Evolutionary conservation across 2,888 invertebrate genomes (phyloP).

Genomic region (Acholoe squamosa): DNA sequence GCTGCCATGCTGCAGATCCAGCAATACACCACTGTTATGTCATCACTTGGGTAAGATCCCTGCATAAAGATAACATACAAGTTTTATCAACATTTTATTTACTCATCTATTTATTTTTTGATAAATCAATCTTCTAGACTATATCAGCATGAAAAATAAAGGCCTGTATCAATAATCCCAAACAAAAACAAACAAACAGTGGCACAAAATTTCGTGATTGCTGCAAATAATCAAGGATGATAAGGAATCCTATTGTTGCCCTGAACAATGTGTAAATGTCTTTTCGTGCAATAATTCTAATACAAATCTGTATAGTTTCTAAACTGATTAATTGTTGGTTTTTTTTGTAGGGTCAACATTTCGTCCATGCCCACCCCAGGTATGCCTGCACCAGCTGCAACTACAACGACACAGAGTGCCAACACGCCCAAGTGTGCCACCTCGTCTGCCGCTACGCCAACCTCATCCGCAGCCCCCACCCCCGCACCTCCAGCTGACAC

Average conservation of each 20-base stretch:
- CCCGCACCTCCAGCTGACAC: background rate
- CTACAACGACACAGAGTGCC: slow-evolving; percentile 48
- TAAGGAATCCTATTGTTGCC: no score
- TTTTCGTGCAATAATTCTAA: no score
- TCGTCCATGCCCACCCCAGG: background rate
- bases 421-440: slow-evolving; percentile 41
- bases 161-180: no score
- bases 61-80: background rate
- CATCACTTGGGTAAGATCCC: slow-evolving; percentile 37
- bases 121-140: no score
- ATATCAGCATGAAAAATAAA: no score
- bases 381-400: slow-evolving; percentile 11
- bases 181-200: no score
- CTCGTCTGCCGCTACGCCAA: background rate
- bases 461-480: background rate
- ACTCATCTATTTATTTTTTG: no score
- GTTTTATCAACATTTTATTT: background rate
- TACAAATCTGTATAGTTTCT: background rate
- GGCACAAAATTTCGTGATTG: no score
- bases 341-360: slow-evolving; percentile 10
- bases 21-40: slow-evolving; percentile 88
- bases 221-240: no score
- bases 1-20: slow-evolving; percentile 97
- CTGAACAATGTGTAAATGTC: no score
- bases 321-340: background rate